phyloP scores from a whole-genome alignment of 2,113 vertebrate genomes.

The Oxygymnocypris stewartii region DNA sequence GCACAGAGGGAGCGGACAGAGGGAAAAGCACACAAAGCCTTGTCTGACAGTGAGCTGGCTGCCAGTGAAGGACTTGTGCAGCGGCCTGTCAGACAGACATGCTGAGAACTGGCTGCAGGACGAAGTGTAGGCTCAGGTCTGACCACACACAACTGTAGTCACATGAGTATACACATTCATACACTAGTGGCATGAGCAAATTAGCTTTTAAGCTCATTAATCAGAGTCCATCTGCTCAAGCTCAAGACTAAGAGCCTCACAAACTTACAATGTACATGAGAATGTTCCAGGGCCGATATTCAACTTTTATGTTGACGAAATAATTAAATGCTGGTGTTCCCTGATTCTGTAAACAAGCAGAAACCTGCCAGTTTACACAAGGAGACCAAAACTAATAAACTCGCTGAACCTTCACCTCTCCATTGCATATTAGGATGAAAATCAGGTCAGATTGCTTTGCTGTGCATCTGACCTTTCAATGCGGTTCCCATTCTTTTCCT shows the following conservation, averaged over 20 bases:
- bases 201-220: neutral
- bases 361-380: neutral
- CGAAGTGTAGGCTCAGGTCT: slow-evolving; percentile 26
- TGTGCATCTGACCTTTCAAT: neutral
- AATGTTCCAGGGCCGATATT: neutral
- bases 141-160: slow-evolving; percentile 52
- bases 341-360: neutral
- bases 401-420: neutral
- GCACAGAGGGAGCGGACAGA: slow-evolving; percentile 17
- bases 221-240: slow-evolving; percentile 38
- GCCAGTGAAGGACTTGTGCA: slow-evolving; percentile 39
- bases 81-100: slow-evolving; percentile 36
- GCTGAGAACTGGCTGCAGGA: slow-evolving; percentile 53
- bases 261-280: neutral
- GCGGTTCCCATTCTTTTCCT: slow-evolving; percentile 4
- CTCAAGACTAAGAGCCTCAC: neutral
- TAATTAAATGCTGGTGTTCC: neutral
- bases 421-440: slow-evolving; percentile 21
- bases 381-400: slow-evolving; percentile 8
- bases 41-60: slow-evolving; percentile 53
- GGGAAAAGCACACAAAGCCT: slow-evolving; percentile 23
- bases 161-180: slow-evolving; percentile 10
- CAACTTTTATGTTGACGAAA: neutral
- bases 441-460: slow-evolving; percentile 19
- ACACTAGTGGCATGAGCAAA: slow-evolving; percentile 16